Base-by-base conservation (phyloP, 1,140 invertebrate genomes). In the Pomacea maculata region DNA sequence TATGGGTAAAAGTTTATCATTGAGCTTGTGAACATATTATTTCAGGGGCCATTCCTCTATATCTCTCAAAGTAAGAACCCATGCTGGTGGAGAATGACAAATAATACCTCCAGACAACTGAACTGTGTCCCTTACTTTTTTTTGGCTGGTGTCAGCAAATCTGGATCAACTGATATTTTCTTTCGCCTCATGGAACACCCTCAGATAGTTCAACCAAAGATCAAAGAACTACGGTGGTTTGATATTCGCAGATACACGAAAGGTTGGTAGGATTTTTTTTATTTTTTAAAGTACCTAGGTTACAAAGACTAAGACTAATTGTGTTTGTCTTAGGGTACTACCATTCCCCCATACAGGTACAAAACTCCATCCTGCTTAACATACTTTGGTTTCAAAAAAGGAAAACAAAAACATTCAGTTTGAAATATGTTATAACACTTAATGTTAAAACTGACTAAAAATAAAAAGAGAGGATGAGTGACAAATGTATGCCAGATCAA, bases 71-170 rank as follows among this genome's bases (percentile, higher is more conserved):
- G 76, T 25, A 67, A 68, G 54, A 78, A 67, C 65, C 76, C 76
- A 19, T 78, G 76, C 34, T 78, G 76, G 76, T 67, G 65, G 63
- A 67, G 11, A 64, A 17, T 5, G 1, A 55, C 25, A 68, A 21
- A 63, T 15, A 21, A 45, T 15, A n/a, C 6, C 68, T 4, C 10
- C 17, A 10, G 7, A 25, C 63, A 29, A 34, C 45, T 78, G 34
- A 25, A n/a, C 68, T 78, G 76, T 21, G 45, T 78, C 45, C 76
- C 76, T 25, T 78, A 78, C 65, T 78, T 78, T 45, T 68, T 78
- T 65, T 25, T 78, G 64, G 76, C 76, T 14, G 76, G 76, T 10
- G 76, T 78, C 25, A 78, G 76, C 64, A 78, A 78, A 63, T 78
- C 63, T 52, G 76, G 76, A 10, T 78, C 76, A 45, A 78, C 76